These are phyloP conservation scores for Rhynchophorus ferrugineus DNA, from an alignment of 1,140 invertebrate species.

Conservation along the genomic window DNA sequence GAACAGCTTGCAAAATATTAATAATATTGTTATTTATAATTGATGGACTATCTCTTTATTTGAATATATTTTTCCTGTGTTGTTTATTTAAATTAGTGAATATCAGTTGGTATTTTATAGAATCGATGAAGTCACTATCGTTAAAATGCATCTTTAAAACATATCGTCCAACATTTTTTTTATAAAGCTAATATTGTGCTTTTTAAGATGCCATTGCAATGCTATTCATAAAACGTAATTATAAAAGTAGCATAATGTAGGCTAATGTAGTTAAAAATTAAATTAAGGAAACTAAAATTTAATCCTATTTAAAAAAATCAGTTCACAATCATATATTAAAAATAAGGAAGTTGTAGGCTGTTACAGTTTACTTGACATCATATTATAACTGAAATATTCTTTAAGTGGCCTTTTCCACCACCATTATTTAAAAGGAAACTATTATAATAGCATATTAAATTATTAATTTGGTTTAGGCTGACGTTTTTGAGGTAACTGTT, in stretches of 20 bases:
- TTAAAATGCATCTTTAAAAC: too few species aligned
- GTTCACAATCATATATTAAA: not conserved
- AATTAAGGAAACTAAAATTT: slow-evolving; percentile 9
- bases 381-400: not conserved
- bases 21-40: too few species aligned
- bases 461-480: slow-evolving; percentile 24
- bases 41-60: too few species aligned
- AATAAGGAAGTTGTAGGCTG: slow-evolving; percentile 3
- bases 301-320: not conserved
- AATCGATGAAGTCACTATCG: too few species aligned
- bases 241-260: slow-evolving; percentile 1
- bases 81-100: too few species aligned
- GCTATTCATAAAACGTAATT: slow-evolving; percentile 10
- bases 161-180: too few species aligned
- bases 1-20: too few species aligned
- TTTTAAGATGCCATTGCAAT: too few species aligned
- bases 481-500: slow-evolving; percentile 19
- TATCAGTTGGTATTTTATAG: too few species aligned
- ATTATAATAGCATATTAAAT: not conserved
- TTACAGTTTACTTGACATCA: not conserved
- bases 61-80: too few species aligned
- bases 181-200: too few species aligned
- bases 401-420: not conserved
- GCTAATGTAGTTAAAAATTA: not conserved
- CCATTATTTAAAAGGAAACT: not conserved